A percentile compares a stretch with the other conserved stretches of the same genome.
Conservation (phyloP, 2,888 invertebrate genomes). For the Linnaemya tessellans region DNA sequence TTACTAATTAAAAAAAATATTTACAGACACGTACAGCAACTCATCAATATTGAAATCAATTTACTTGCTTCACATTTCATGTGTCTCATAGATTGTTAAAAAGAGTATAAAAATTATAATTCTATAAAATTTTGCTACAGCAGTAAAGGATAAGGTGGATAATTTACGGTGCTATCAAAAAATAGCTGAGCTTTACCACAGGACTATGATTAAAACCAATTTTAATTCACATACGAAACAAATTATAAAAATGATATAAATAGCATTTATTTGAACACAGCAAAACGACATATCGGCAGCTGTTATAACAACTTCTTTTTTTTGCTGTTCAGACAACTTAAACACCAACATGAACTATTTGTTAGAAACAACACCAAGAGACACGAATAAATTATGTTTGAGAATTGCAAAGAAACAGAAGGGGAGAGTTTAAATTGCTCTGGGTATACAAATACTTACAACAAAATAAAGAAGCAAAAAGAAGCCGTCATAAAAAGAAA, state of each 20-base stretch:
- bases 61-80: too few relatives aligned
- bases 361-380: background rate
- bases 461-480: too few relatives aligned
- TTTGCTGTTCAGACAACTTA: conserved; percentile 76
- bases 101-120: too few relatives aligned
- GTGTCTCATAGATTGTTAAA: too few relatives aligned
- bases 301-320: conserved; percentile 77
- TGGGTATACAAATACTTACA: background rate
- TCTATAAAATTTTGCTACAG: too few relatives aligned
- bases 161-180: too few relatives aligned
- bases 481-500: background rate
- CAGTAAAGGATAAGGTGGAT: too few relatives aligned
- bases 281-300: conserved; percentile 79
- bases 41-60: too few relatives aligned
- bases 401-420: background rate
- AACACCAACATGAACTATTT: conserved; percentile 52
- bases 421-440: background rate
- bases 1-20: too few relatives aligned
- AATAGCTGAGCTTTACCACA: background rate
- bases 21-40: too few relatives aligned
- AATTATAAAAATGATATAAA: conserved; percentile 73
- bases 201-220: conserved; percentile 7
- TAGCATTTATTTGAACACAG: conserved; percentile 64
- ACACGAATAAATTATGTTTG: conserved; percentile 9
- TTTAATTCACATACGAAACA: conserved; percentile 2